phyloP scores from a whole-genome alignment of 2,888 invertebrate species.

The Drosophila borealis region DNA sequence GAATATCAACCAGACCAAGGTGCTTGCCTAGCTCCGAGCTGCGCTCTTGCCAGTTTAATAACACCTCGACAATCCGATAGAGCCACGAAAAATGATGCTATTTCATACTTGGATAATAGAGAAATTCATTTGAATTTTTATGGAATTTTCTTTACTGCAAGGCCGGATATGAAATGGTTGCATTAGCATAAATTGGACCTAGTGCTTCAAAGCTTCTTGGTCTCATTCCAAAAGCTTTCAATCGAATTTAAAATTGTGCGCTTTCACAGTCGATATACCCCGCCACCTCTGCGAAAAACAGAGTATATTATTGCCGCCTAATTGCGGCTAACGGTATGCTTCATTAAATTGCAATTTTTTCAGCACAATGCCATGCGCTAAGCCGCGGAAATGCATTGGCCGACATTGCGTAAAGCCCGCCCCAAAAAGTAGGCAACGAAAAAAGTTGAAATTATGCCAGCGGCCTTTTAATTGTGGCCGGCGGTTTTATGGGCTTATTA shows the following conservation, averaged over 20 bases:
- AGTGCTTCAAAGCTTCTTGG: too few species aligned
- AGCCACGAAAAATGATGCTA: too few species aligned
- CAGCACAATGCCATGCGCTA: conserved; percentile 38
- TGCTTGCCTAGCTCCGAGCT: conserved; percentile 1
- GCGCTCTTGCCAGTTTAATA: background rate
- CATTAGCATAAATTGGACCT: too few species aligned
- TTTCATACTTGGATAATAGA: too few species aligned
- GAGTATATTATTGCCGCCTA: conserved; percentile 50
- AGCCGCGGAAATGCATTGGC: conserved; percentile 66
- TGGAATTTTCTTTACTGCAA: too few species aligned
- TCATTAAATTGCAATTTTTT: conserved; percentile 75
- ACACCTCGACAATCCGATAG: background rate
- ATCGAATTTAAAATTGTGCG: too few species aligned
- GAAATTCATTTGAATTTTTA: too few species aligned
- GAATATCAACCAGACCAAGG: background rate
- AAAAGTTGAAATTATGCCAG: conserved; percentile 49
- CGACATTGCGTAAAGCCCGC: conserved; percentile 16
- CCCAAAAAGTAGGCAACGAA: conserved; percentile 54
- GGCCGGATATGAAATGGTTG: too few species aligned
- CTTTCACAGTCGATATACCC: conserved; percentile 22
- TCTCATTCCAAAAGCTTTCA: too few species aligned
- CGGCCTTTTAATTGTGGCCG: conserved; percentile 71
- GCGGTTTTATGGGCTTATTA: conserved; percentile 76
- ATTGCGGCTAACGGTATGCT: conserved; percentile 70
- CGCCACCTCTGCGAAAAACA: background rate